These are phyloP conservation scores for Toxotes chatareus DNA, from an alignment of 2,113 vertebrate species.

Conservation along the genomic window DNA sequence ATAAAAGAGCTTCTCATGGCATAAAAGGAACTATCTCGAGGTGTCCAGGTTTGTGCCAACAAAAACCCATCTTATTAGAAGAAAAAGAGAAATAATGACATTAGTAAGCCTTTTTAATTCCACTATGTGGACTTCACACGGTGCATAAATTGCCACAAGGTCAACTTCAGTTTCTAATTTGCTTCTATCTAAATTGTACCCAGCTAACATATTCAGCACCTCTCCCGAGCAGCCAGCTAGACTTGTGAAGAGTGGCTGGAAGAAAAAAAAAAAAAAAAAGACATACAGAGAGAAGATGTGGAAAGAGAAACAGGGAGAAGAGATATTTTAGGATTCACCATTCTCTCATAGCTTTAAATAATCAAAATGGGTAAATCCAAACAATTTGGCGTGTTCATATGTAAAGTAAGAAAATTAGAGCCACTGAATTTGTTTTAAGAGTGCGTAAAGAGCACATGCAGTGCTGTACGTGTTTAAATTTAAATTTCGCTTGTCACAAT, in stretches of 20 bases:
- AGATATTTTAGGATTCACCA: slow-evolving; percentile 13
- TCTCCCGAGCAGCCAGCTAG: slow-evolving; percentile 38
- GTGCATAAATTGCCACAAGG: slow-evolving; percentile 53
- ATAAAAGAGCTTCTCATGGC: slow-evolving; percentile 17
- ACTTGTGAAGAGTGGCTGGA: slow-evolving; percentile 16
- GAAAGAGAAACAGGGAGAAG: background rate
- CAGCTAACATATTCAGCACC: slow-evolving; percentile 46
- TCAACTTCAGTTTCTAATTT: slow-evolving; percentile 71
- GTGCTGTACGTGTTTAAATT: background rate
- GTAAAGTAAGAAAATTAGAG: background rate
- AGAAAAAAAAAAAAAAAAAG: background rate
- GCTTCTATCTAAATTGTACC: slow-evolving; percentile 65
- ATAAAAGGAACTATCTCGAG: slow-evolving; percentile 6
- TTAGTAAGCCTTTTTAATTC: slow-evolving; percentile 61
- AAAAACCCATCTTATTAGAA: slow-evolving; percentile 38
- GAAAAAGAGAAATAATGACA: slow-evolving; percentile 55
- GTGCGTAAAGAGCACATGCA: background rate
- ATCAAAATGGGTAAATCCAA: slow-evolving; percentile 7
- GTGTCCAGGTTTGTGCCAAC: slow-evolving; percentile 34
- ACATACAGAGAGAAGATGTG: background rate
- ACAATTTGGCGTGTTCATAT: background rate
- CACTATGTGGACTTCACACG: slow-evolving; percentile 53
- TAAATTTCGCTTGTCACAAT: slow-evolving; percentile 22
- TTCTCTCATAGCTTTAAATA: slow-evolving; percentile 12
- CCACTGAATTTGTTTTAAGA: background rate